Conservation (phyloP, 2,797 vertebrate species). For the Cynodonichthys magdalenae region DNA sequence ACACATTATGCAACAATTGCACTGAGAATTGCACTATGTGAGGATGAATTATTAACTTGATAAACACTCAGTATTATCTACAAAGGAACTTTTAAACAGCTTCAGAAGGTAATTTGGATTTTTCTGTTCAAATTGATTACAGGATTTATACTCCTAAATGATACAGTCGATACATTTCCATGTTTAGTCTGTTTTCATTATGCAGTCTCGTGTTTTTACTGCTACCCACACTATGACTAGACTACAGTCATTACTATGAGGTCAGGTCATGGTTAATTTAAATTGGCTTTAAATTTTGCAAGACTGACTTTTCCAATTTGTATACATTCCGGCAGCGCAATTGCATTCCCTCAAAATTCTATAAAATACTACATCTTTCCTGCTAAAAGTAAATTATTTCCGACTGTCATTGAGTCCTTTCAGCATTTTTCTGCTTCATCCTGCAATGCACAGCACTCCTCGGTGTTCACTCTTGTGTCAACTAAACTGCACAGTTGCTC, state of each 20-base stretch:
- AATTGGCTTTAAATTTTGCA: slow-evolving; percentile 49
- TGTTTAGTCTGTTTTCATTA: neutral
- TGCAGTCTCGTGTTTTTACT: slow-evolving; percentile 30
- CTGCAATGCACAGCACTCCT: slow-evolving; percentile 34
- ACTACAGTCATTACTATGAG: slow-evolving; percentile 31
- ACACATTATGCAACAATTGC: slow-evolving; percentile 60
- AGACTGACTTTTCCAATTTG: slow-evolving; percentile 22
- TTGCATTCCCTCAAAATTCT: slow-evolving; percentile 40
- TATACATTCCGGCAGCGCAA: slow-evolving; percentile 43
- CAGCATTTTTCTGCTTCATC: slow-evolving; percentile 62
- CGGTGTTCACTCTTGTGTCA: slow-evolving; percentile 25
- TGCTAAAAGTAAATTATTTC: slow-evolving; percentile 50
- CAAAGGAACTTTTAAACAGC: neutral
- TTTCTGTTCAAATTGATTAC: neutral
- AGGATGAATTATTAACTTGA: slow-evolving; percentile 49
- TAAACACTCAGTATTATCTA: slow-evolving; percentile 40
- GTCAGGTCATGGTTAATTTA: slow-evolving; percentile 39
- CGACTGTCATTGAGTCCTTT: slow-evolving; percentile 55
- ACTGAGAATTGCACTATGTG: slow-evolving; percentile 37
- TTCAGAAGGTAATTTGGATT: slow-evolving; percentile 7
- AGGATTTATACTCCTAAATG: no score
- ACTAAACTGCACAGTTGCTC: slow-evolving; percentile 39
- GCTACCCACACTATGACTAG: slow-evolving; percentile 25
- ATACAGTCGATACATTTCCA: no score
- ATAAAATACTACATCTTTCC: slow-evolving; percentile 39